Base-by-base conservation (phyloP, 1,140 invertebrate species). In the Saccostrea cuccullata region DNA sequence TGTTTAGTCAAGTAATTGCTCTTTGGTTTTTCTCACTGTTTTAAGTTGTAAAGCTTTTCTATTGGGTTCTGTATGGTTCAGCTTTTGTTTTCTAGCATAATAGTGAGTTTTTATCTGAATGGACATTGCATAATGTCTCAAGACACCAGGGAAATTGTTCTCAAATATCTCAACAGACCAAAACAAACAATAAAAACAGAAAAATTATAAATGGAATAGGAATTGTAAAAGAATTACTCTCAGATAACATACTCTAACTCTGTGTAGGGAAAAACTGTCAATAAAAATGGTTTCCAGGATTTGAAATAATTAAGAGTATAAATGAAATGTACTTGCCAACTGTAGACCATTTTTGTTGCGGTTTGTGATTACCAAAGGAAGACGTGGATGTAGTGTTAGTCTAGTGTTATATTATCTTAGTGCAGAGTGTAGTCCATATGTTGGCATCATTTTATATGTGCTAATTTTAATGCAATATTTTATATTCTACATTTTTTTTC, bases 391-490 rank as follows among this genome's bases (percentile, higher is more conserved):
- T 77, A 77, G 70, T 77, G 70, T 77, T 77, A 77, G 70, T 77
- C 23, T 77, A 77, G 70, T 77, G 70, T 77, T 77, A 77, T 30
- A 77, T 36, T 36, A 36, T 77, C 70, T 77, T 77, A 77, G 70
- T 77, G 70, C 70, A 77, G 70, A 77, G 70, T 77, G 70, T 77
- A 77, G 70, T 77, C 70, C 23, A 77, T 77, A 77, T 77, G 70
- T 77, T 77, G 70, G 70, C 70, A 77, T 77, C 70, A 77, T 77
- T 77, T 77, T 77, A 77, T 77, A 30, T 77, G 70, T 77, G 70
- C 70, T 77, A 77, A 77, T 77, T 77, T 77, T 77, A 77, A 77
- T 77, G 70, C 70, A 77, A 77, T 77, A 77, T 77, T 77, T 77
- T 77, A 77, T 77, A 77, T 36, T 77, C 26, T 30, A 77, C 70